Percentiles rank a stretch among this genome's conserved stretches.
Evolutionary conservation across 2,797 vertebrate genomes (phyloP).

Genomic region (Todus mexicanus): DNA sequence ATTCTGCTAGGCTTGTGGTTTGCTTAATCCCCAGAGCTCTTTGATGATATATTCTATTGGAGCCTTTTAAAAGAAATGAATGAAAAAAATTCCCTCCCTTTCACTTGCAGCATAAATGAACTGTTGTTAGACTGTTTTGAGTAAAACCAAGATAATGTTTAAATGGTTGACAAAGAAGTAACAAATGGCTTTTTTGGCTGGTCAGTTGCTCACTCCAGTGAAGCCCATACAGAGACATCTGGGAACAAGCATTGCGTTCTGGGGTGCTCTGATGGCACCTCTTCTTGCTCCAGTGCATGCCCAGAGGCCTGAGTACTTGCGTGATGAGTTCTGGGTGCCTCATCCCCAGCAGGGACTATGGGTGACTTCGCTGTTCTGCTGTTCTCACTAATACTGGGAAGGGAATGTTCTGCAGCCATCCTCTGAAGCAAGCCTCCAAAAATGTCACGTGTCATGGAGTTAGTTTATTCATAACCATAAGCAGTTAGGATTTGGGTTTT

Average conservation of each 20-base stretch:
- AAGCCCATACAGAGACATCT: neutral
- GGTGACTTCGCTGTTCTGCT: neutral
- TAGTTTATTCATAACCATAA: neutral
- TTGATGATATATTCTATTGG: neutral
- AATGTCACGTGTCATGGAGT: slow-evolving; percentile 37
- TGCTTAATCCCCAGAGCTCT: neutral
- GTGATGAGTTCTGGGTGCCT: neutral
- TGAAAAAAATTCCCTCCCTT: neutral
- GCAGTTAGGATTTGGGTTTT: slow-evolving; percentile 26
- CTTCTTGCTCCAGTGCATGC: neutral
- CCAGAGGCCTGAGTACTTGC: neutral
- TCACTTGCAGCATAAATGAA: neutral
- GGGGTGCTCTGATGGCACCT: neutral
- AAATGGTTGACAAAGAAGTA: neutral
- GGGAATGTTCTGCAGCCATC: neutral
- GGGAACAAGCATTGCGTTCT: neutral
- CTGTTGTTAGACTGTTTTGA: neutral
- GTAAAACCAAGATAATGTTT: neutral
- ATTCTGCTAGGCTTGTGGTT: neutral
- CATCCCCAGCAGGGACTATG: neutral
- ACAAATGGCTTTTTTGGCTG: neutral
- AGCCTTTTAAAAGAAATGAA: neutral
- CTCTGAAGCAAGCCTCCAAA: slow-evolving; percentile 7
- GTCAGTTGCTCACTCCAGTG: fast-evolving
- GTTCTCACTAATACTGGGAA: neutral